Evolutionary conservation across 2,113 vertebrate genomes (phyloP).

Genomic region (Cygnus atratus): DNA sequence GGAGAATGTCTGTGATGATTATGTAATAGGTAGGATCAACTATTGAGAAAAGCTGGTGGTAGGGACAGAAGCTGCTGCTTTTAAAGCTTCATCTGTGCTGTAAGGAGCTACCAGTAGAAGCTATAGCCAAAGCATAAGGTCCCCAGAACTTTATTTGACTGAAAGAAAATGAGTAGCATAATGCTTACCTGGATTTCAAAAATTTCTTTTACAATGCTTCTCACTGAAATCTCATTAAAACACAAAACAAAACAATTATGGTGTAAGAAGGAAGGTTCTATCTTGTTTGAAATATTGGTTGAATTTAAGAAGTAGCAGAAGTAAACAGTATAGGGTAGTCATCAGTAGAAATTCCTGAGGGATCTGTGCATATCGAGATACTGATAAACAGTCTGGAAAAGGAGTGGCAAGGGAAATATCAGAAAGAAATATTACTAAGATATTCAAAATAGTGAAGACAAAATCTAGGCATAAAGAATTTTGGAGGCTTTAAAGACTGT

Average conservation of each 20-base stretch:
- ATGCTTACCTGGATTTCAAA: not conserved
- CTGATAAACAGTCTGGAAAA: not conserved
- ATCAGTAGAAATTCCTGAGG: not conserved
- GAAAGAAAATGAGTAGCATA: not conserved
- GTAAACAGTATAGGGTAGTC: not conserved
- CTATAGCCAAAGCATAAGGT: not conserved
- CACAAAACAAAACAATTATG: not conserved
- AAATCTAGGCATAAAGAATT: not conserved
- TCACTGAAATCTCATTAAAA: not conserved
- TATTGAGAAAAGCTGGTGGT: slow-evolving; percentile 34
- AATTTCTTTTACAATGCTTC: not conserved
- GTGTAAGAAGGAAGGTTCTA: not conserved
- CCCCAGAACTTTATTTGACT: too few species aligned
- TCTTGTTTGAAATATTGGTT: not conserved
- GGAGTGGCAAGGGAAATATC: not conserved
- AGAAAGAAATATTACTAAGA: not conserved
- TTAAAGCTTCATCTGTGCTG: not conserved
- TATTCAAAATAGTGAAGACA: not conserved
- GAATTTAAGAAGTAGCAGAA: not conserved
- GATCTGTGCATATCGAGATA: not conserved
- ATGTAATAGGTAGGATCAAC: slow-evolving; percentile 11
- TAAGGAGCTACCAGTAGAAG: not conserved
- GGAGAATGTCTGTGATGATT: slow-evolving; percentile 9
- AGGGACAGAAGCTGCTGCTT: not conserved
- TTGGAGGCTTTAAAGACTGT: not conserved